Evolutionary conservation across 2,113 vertebrate genomes (phyloP).

Genomic region (Trematocara macrostoma): DNA sequence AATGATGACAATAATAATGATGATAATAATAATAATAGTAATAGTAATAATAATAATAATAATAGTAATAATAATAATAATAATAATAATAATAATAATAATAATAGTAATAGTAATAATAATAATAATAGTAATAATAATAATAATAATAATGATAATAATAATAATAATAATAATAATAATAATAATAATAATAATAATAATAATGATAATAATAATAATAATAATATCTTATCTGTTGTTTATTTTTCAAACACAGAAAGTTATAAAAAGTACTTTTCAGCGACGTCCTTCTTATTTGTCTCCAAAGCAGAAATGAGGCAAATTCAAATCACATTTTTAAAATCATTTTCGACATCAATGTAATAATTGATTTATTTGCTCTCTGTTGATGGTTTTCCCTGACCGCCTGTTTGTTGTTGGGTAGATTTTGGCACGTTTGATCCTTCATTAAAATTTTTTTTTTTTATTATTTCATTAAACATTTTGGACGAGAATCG

Average conservation of each 20-base stretch:
- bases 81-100: too few species aligned
- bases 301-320: not conserved
- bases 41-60: too few species aligned
- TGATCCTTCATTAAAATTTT: not conserved
- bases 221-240: too few species aligned
- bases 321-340: not conserved
- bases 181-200: too few species aligned
- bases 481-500: not conserved
- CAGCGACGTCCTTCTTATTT: not conserved
- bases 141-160: too few species aligned
- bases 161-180: too few species aligned
- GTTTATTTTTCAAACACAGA: too few species aligned
- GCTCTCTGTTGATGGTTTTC: not conserved
- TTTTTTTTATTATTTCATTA: accelerated
- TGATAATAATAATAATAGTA: too few species aligned
- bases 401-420: not conserved
- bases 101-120: too few species aligned
- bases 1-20: too few species aligned
- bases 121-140: too few species aligned
- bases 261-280: not conserved
- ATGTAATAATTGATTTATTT: not conserved
- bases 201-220: not conserved
- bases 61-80: too few species aligned
- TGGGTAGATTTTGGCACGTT: not conserved
- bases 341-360: accelerated